A percentile compares a stretch with the other conserved stretches of the same genome.
Evolutionary conservation across 2,797 vertebrate species (phyloP).

Genomic region (Australoheros facetus): DNA sequence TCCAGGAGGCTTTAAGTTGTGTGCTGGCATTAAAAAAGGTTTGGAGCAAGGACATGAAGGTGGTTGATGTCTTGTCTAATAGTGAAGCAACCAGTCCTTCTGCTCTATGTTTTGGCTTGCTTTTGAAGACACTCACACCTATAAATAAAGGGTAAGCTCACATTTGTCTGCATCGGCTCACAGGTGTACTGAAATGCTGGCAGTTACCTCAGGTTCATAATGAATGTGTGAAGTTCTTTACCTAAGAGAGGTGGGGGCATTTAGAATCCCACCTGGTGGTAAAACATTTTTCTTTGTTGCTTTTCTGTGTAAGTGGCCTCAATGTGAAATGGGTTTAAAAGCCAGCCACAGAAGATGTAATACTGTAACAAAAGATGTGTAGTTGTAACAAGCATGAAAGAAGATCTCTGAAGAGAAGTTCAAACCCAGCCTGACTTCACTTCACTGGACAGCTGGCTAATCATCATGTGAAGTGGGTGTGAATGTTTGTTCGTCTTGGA

Average conservation of each 20-base stretch:
- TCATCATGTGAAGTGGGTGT: neutral
- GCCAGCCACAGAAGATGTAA: neutral
- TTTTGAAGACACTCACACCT: neutral
- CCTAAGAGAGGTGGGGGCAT: neutral
- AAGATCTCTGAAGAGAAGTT: neutral
- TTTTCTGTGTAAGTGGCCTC: neutral
- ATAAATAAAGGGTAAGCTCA: neutral
- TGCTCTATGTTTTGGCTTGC: neutral
- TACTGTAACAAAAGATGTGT: neutral
- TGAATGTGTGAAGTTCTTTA: neutral
- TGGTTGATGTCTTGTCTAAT: neutral
- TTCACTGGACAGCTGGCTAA: neutral
- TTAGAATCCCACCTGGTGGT: neutral
- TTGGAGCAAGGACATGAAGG: neutral
- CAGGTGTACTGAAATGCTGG: neutral
- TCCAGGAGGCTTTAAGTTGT: conserved; percentile 15
- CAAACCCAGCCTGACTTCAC: neutral
- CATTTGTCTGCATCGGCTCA: neutral
- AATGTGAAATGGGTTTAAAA: neutral
- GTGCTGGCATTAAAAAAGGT: neutral
- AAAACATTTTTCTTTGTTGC: neutral
- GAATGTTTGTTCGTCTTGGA: neutral
- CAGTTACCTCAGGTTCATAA: neutral
- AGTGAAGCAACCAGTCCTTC: neutral
- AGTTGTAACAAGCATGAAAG: conserved; percentile 2